Percentiles rank a stretch among this genome's conserved stretches.
phyloP scores from a whole-genome alignment of 2,888 invertebrate genomes.

The Troilus luridus region DNA sequence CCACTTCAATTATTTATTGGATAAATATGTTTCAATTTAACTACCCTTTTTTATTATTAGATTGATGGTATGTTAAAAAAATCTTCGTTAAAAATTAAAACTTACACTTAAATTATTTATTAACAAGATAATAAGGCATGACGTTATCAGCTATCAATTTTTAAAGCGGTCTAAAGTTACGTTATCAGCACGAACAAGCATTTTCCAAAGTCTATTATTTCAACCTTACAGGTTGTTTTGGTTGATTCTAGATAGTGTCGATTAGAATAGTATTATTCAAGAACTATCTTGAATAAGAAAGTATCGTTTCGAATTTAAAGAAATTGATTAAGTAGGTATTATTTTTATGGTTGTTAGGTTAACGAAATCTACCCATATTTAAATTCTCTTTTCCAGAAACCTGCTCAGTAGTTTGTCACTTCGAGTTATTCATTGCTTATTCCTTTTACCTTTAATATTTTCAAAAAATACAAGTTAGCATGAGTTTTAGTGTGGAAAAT shows the following conservation, averaged over 20 bases:
- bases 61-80: no score
- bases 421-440: no score
- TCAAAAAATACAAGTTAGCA: no score
- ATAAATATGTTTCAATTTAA: neutral
- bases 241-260: neutral
- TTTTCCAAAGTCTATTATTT: neutral
- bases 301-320: neutral
- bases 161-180: neutral
- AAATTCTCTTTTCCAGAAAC: no score
- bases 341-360: no score
- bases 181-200: neutral
- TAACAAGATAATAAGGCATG: neutral
- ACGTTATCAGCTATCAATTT: neutral
- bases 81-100: neutral
- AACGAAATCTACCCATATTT: no score
- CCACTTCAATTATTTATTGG: neutral
- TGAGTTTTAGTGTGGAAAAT: no score
- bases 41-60: no score
- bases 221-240: neutral
- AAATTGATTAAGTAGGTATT: neutral
- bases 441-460: no score
- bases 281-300: neutral
- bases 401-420: no score
- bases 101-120: neutral
- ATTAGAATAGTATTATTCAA: neutral